A percentile compares a stretch with the other conserved stretches of the same genome.
Conservation (phyloP, 2,113 vertebrate species). For the Melierax canorus region DNA sequence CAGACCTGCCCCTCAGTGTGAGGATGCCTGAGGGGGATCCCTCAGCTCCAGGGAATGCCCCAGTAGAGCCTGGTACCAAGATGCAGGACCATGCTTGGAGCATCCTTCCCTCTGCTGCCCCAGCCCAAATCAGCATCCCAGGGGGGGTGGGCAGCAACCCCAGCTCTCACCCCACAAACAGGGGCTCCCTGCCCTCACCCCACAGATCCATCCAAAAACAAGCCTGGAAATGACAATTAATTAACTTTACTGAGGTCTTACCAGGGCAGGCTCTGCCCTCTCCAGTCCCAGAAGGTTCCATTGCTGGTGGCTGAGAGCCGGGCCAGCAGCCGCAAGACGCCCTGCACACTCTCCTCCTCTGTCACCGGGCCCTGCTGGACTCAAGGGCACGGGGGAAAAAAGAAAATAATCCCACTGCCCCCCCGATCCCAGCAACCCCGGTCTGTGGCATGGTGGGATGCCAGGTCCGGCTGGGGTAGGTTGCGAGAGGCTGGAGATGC, state of each 20-base stretch:
- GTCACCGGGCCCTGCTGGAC: background rate
- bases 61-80: background rate
- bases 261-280: conserved; percentile 45
- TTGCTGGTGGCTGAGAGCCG: background rate
- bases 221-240: background rate
- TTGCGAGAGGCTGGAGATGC: background rate
- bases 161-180: rapidly evolving
- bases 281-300: conserved; percentile 51
- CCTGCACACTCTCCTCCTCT: background rate
- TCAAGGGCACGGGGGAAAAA: background rate
- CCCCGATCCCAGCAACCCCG: background rate
- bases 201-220: rapidly evolving
- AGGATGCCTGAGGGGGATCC: background rate
- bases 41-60: too few species aligned
- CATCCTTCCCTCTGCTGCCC: background rate
- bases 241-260: background rate
- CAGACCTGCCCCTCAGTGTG: too few species aligned
- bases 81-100: background rate
- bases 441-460: rapidly evolving
- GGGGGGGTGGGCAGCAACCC: rapidly evolving
- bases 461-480: rapidly evolving
- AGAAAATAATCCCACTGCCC: background rate
- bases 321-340: background rate
- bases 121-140: background rate
- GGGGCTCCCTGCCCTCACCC: rapidly evolving